Evolutionary conservation across 1,140 invertebrate species (phyloP), one percentile per base, ranked within the genome.

Genomic region (Harpegnathos saltator): DNA sequence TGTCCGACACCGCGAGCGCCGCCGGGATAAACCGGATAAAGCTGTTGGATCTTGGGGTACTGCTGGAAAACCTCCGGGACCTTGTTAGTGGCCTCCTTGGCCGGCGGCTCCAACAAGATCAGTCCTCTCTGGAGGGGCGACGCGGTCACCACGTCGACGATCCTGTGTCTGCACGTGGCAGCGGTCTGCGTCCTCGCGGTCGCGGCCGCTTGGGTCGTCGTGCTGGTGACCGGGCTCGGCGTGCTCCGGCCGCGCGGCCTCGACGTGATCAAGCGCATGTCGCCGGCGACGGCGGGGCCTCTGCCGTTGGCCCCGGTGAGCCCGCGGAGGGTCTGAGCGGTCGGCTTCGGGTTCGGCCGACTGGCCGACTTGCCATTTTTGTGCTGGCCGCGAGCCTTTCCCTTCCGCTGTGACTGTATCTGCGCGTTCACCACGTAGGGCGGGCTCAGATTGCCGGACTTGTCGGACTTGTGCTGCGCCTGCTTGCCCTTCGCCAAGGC

Each of bases 31-130:
- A 95, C 91, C 0, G 97, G 97, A 90, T 97, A 97, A 58, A 97
- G 96, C 84, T 96, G 95, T 89, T 97, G 96, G 54, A 97, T 96
- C 93, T 97, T 97, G 59, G 96, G 95, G 88, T 97, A 97, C 72
- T 96, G 95, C 91, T 96, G 96, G 91, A 97, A 97, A 29, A 97
- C 95, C 89, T 94, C 96, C n/a, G 96, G 97, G 91, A 97, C 97
- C 91, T 95, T 95, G 93, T 93, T 92, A 50, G 92, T 91, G 50
- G 88, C 86, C 26, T 92, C 72, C 68, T 92, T 93, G 11, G 86
- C 85, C 0, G 90, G 87, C 44, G 91, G 90, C 48, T 93, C 91
- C 89, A 92, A 91, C 12, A 91, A 90, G 58, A 92, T 92, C 52
- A 92, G 87, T 9, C 93, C 90, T 22, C 91, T 88, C 26, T 94